A percentile compares a stretch with the other conserved stretches of the same genome.
Conservation (phyloP, 2,797 vertebrate genomes). For the Miichthys miiuy region DNA sequence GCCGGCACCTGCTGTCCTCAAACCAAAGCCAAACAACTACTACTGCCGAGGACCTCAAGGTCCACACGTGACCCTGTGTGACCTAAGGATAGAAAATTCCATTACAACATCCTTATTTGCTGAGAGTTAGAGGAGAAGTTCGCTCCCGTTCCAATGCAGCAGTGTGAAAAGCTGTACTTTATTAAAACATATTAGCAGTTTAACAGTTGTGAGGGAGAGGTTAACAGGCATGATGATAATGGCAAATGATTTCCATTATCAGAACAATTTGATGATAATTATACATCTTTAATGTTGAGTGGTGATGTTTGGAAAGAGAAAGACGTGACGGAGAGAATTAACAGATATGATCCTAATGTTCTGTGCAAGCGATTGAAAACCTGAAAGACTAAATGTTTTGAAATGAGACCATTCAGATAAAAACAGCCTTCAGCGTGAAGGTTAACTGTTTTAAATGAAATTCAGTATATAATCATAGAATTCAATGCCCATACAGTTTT, state of each 20-base stretch:
- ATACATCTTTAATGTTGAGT: constrained; percentile 31
- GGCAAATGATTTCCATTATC: constrained; percentile 32
- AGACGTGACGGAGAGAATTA: background rate
- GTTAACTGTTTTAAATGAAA: background rate
- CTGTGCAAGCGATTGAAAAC: background rate
- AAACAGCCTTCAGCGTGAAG: background rate
- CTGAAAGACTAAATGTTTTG: background rate
- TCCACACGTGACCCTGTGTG: too few relatives aligned
- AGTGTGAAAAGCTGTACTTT: constrained; percentile 14
- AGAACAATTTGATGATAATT: constrained; percentile 20
- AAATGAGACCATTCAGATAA: background rate
- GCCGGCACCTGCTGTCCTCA: too few relatives aligned
- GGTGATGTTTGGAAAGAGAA: constrained; percentile 26
- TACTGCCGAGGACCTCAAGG: too few relatives aligned
- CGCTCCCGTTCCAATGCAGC: background rate
- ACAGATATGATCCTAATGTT: background rate
- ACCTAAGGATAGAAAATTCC: too few relatives aligned
- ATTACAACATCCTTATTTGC: background rate
- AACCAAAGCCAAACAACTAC: too few relatives aligned
- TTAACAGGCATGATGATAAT: constrained; percentile 32
- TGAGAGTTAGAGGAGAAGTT: background rate
- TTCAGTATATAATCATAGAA: background rate
- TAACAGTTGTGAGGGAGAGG: constrained; percentile 9
- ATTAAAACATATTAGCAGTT: constrained; percentile 33
- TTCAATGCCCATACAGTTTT: background rate